These are phyloP conservation scores for Acropternis orthonyx DNA, from an alignment of 2,797 vertebrate species.

Conservation along the genomic window DNA sequence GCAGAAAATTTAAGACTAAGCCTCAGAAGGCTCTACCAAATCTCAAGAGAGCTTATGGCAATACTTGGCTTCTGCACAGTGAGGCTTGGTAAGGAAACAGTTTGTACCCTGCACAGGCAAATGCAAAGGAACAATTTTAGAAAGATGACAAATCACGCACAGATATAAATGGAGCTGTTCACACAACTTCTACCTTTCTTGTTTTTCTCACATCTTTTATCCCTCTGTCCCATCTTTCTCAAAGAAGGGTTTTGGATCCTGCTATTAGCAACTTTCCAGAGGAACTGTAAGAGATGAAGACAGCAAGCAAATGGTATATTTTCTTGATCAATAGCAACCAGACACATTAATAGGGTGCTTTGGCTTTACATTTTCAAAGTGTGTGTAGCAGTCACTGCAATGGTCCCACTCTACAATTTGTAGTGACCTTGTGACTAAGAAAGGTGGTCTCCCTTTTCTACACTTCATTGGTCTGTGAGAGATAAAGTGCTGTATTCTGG, in stretches of 20 bases:
- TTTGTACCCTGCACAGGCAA: background rate
- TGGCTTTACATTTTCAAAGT: background rate
- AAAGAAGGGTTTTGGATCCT: background rate
- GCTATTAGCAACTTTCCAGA: background rate
- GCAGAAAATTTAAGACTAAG: background rate
- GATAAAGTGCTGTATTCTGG: background rate
- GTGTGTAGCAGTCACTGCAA: background rate
- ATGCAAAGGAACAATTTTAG: background rate
- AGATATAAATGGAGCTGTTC: background rate
- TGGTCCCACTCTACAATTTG: background rate
- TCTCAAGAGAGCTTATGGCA: background rate
- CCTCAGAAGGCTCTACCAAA: background rate
- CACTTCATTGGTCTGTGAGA: background rate
- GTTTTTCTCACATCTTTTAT: background rate
- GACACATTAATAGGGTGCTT: background rate
- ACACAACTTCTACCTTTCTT: background rate
- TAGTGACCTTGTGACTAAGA: background rate
- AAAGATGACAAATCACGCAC: background rate
- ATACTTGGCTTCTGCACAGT: background rate
- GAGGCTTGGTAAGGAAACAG: background rate
- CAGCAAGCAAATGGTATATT: background rate
- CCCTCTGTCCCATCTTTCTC: background rate
- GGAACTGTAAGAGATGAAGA: background rate
- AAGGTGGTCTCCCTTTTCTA: background rate
- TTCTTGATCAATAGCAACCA: background rate